A percentile compares a stretch with the other conserved stretches of the same genome.
These are phyloP conservation scores for Gila orcuttii DNA, from an alignment of 2,113 vertebrate genomes.

Conservation along the genomic window DNA sequence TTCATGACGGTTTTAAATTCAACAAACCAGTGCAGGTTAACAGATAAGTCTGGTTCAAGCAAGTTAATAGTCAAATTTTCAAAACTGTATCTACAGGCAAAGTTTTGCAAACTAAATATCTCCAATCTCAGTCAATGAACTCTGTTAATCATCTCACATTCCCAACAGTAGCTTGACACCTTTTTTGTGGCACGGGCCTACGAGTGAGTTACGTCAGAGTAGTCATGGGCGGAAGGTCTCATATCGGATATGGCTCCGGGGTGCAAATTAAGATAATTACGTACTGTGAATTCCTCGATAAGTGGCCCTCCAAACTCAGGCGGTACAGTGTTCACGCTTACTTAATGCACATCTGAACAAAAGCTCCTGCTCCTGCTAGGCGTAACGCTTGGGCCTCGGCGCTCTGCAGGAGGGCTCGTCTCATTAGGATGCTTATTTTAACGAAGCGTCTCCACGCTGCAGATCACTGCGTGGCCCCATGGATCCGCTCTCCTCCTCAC, in stretches of 20 bases:
- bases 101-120: slow-evolving; percentile 19
- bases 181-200: slow-evolving; percentile 13
- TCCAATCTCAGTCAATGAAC: slow-evolving; percentile 26
- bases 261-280: slow-evolving; percentile 58
- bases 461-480: slow-evolving; percentile 54
- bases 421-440: slow-evolving; percentile 71
- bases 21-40: neutral
- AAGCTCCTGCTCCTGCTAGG: slow-evolving; percentile 60
- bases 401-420: slow-evolving; percentile 54
- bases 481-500: slow-evolving; percentile 61
- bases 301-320: slow-evolving; percentile 43
- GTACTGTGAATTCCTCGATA: slow-evolving; percentile 46
- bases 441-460: slow-evolving; percentile 63
- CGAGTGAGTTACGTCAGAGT: slow-evolving; percentile 24
- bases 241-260: slow-evolving; percentile 39
- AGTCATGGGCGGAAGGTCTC: slow-evolving; percentile 39
- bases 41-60: neutral
- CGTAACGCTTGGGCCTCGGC: slow-evolving; percentile 46
- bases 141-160: slow-evolving; percentile 18
- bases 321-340: slow-evolving; percentile 41
- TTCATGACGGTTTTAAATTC: neutral
- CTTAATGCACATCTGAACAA: slow-evolving; percentile 56
- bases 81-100: neutral
- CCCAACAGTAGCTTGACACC: slow-evolving; percentile 5
- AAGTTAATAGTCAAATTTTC: neutral